Conservation (phyloP, 2,888 invertebrate species). For the Torymus texanus region DNA sequence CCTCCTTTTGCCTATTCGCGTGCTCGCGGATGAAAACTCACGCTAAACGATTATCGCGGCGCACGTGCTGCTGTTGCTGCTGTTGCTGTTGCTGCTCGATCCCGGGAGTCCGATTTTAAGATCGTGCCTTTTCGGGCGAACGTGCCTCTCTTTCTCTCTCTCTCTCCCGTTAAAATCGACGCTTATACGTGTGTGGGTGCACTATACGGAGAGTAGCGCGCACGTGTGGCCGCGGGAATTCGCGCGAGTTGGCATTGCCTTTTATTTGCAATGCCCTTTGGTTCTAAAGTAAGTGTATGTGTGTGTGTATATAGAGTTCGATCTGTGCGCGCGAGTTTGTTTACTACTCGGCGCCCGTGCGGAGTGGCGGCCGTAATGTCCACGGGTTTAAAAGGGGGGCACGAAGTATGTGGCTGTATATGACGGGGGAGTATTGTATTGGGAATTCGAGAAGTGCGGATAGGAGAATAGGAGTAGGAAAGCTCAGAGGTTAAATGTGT, state of each 20-base stretch:
- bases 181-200: too few relatives aligned
- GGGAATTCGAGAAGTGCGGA: neutral
- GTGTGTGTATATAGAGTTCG: too few relatives aligned
- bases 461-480: neutral
- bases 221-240: slow-evolving; percentile 41
- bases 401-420: too few relatives aligned
- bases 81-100: neutral
- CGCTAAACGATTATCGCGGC: slow-evolving; percentile 46
- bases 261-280: slow-evolving; percentile 1
- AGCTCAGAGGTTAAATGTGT: too few relatives aligned
- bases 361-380: too few relatives aligned
- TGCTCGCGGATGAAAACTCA: slow-evolving; percentile 40
- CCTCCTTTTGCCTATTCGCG: slow-evolving; percentile 34
- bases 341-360: too few relatives aligned
- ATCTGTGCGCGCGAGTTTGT: too few relatives aligned
- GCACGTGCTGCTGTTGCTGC: neutral
- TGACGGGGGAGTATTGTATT: neutral
- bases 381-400: too few relatives aligned
- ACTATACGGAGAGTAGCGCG: neutral
- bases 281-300: neutral
- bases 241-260: neutral
- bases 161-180: slow-evolving; percentile 29
- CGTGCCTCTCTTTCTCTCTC: neutral
- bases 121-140: slow-evolving; percentile 41
- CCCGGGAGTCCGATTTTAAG: slow-evolving; percentile 41